These are phyloP conservation scores for Drosophila bipectinata DNA, from an alignment of 1,140 invertebrate species.

Conservation along the genomic window DNA sequence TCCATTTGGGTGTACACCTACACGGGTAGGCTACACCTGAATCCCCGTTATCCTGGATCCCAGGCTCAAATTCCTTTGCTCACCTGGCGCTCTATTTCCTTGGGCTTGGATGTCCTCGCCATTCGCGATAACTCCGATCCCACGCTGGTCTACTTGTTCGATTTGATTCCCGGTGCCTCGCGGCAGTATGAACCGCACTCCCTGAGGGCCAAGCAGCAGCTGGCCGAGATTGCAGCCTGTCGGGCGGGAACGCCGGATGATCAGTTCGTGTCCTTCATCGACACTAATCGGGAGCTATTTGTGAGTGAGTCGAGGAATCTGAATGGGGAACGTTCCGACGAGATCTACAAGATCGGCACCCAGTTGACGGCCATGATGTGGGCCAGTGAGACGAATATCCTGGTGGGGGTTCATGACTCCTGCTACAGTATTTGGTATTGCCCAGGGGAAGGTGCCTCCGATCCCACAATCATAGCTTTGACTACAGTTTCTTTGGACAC, in stretches of 20 bases:
- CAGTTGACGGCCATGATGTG: slow-evolving; percentile 93
- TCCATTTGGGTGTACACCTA: slow-evolving; percentile 92
- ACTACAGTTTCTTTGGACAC: slow-evolving; percentile 84
- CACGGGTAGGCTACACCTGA: slow-evolving; percentile 91
- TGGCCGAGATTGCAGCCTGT: slow-evolving; percentile 90
- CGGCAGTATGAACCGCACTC: slow-evolving; percentile 87
- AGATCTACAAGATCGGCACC: slow-evolving; percentile 89
- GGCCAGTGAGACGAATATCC: slow-evolving; percentile 93
- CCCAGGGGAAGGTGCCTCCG: slow-evolving; percentile 90
- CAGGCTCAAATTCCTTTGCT: slow-evolving; percentile 80
- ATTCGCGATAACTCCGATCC: slow-evolving; percentile 90
- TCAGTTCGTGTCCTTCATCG: slow-evolving; percentile 91
- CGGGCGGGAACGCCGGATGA: slow-evolving; percentile 88
- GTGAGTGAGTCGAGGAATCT: slow-evolving; percentile 87
- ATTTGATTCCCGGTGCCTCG: slow-evolving; percentile 90
- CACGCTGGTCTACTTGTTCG: slow-evolving; percentile 92
- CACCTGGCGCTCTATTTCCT: slow-evolving; percentile 88
- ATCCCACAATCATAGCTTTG: slow-evolving; percentile 88
- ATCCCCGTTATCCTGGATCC: slow-evolving; percentile 90
- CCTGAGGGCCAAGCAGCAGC: slow-evolving; percentile 86
- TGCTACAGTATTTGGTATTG: slow-evolving; percentile 94
- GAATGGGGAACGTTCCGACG: slow-evolving; percentile 38
- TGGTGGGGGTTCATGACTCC: slow-evolving; percentile 92
- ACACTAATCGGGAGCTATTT: slow-evolving; percentile 92
- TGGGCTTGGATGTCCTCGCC: slow-evolving; percentile 92